Base-by-base conservation (phyloP, 2,888 invertebrate species). In the Elegia similella region DNA sequence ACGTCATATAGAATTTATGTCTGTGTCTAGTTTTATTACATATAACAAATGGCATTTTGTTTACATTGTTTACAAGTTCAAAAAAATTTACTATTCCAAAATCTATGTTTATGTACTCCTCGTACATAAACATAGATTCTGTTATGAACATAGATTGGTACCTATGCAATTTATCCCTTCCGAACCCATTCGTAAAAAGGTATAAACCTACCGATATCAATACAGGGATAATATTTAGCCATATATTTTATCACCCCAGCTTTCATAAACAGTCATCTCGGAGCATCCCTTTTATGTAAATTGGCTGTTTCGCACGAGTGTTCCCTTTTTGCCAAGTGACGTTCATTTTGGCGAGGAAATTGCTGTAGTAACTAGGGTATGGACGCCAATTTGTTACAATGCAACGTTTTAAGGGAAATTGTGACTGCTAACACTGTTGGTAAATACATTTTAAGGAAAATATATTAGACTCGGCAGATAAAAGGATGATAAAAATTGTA, bases 281-380 rank as follows among this genome's bases (percentile, higher is more conserved):
- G 83, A 84, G 81, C 84, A 82, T 79, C 80, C 82, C 84, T 83
- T 81, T 79, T 80, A 88, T 87, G 86, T 79, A 89, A 88, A 89
- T 87, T 32, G 50, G 50, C 34, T 50, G 50, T 50, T 48, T 50
- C 50, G 50, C 50, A 34, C 50, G 50, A 50, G 50, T 16, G 50
- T 50, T 34, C 82, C 84, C 86, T 83, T 86, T 85, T 82, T 81
- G 78, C 72, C 75, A 82, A 83, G 78, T 86, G 86, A 84, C 82
- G 86, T 80, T 82, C 82, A 80, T 84, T 84, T 86, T 81, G 79
- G 82, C 7, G 29, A 83, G 88, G 88, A 88, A 88, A 89, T 88
- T 88, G 81, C 81, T 68, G 75, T 73, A 69, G 69, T 79, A 80
- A 82, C 80, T 78, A 79, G 70, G 73, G 57, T 69, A 77, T 74